Evolutionary conservation across 2,797 vertebrate species (phyloP), one percentile per base, ranked within the genome.

Genomic region (Enteromius unitaeniatus): DNA sequence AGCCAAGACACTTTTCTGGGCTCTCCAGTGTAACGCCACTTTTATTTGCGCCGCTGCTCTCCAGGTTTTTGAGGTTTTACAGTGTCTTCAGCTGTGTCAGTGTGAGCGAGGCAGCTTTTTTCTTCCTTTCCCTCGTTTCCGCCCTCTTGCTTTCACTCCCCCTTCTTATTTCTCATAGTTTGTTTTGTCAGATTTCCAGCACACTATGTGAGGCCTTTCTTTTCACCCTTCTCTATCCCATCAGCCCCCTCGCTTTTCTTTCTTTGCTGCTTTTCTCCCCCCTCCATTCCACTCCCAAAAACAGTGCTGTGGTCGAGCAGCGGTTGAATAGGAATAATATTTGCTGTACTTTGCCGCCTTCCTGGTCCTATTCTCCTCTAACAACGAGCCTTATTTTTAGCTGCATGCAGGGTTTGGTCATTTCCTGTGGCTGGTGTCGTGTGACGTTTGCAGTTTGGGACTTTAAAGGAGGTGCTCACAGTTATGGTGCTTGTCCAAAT

Each of bases 351-450:
- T 84, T 81, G 62, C 89, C 88, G 91, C 89, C 91, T 93, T 91
- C 91, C 90, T 84, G 78, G 84, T 88, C 86, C 90, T 88, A 88
- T 92, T 92, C 93, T 92, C 89, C 90, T 91, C 89, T 89, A 93
- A 95, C 93, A 94, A 93, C 91, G 75, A 86, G 79, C 89, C 88
- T 93, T 94, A 95, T 94, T 94, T 95, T 94, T 94, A 94, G 94
- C 91, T 88, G 68, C 79, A 51, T 84, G 34, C 87, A 67, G 82
- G 89, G 90, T 93, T 93, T 89, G 91, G 93, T 94, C 92, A 94
- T 93, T 94, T 94, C 93, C 94, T 95, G 93, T 90, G 87, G 89
- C 91, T 91, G 89, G 86, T 83, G 81, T 86, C 65, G 62, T 79
- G 82, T 78, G 85, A 81, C 53, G 49, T 74, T 81, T 86, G 79